A percentile compares a stretch with the other conserved stretches of the same genome.
These are phyloP conservation scores for Cydia splendana DNA, from an alignment of 1,140 invertebrate genomes.

Conservation along the genomic window DNA sequence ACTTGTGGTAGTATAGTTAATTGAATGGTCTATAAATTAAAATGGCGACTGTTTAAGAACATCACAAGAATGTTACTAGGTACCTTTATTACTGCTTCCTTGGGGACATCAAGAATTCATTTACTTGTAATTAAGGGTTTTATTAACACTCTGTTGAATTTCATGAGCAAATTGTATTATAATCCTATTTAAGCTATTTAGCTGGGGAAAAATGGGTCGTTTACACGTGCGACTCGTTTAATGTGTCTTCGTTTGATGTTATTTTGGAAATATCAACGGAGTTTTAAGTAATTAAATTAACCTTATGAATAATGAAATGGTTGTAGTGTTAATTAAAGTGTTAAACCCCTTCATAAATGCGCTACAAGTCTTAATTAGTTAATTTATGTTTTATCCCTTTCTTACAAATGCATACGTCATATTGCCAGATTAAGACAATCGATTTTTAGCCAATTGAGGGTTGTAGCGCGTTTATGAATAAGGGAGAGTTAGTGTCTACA, in stretches of 20 bases:
- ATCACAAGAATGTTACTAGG: not conserved
- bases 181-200: conserved; percentile 4
- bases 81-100: conserved; percentile 28
- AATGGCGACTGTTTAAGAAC: conserved; percentile 2
- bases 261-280: not conserved
- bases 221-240: not conserved
- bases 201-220: not conserved
- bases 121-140: conserved; percentile 25
- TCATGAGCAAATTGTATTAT: conserved; percentile 22
- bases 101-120: conserved; percentile 2
- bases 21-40: conserved; percentile 17
- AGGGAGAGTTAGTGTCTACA: too few relatives aligned
- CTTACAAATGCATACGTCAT: too few relatives aligned
- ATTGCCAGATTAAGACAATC: too few relatives aligned
- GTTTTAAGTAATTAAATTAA: not conserved
- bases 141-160: conserved; percentile 20
- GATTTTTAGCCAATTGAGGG: too few relatives aligned
- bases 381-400: too few relatives aligned
- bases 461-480: too few relatives aligned
- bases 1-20: not conserved
- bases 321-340: not conserved
- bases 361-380: too few relatives aligned
- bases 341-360: too few relatives aligned
- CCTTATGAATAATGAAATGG: not conserved
- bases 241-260: not conserved